Evolutionary conservation across 2,113 vertebrate species (phyloP).

Genomic region (Paramormyrops kingsleyae): DNA sequence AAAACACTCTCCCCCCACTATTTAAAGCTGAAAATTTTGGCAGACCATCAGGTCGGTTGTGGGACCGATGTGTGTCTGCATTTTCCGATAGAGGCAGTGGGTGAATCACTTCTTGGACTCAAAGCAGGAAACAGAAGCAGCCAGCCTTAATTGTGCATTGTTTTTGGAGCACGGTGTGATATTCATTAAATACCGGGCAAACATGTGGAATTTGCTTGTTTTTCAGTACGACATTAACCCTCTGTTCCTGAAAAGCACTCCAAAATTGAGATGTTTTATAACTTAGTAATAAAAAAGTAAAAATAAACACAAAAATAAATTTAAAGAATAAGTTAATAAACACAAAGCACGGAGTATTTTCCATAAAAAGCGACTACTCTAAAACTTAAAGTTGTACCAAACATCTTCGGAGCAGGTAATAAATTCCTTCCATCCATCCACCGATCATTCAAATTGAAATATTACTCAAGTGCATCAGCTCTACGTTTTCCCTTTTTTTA

Average conservation of each 20-base stretch:
- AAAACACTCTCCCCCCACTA: neutral
- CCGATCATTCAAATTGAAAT: neutral
- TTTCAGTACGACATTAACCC: neutral
- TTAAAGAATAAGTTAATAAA: neutral
- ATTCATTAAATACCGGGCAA: neutral
- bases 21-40: neutral
- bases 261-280: neutral
- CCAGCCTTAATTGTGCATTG: slow-evolving; percentile 1
- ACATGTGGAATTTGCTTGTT: neutral
- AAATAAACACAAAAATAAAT: neutral
- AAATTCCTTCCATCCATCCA: neutral
- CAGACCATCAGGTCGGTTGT: slow-evolving; percentile 7
- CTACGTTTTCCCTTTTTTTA: neutral
- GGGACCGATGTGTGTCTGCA: slow-evolving; percentile 5
- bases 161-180: neutral
- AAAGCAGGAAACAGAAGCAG: neutral
- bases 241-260: neutral
- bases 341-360: neutral
- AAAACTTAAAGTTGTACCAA: neutral
- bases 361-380: neutral
- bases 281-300: neutral
- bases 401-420: neutral
- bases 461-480: neutral
- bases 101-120: neutral
- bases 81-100: neutral